A percentile compares a stretch with the other conserved stretches of the same genome.
These are phyloP conservation scores for Temnothorax rugatulus DNA, from an alignment of 2,888 invertebrate genomes.

Conservation along the genomic window DNA sequence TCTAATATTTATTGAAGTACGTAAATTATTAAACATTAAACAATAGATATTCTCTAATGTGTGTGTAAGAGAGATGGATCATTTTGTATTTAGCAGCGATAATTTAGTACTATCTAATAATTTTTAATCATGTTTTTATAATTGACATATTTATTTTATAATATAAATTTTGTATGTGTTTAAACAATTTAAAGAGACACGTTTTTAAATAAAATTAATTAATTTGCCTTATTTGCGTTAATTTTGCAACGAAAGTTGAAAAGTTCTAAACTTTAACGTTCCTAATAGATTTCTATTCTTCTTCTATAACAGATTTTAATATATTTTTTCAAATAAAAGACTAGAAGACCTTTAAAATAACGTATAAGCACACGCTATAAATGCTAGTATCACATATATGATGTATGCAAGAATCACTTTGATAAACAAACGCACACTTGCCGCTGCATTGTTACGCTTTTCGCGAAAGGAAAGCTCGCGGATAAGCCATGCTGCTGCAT, in stretches of 20 bases:
- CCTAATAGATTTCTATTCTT: not conserved
- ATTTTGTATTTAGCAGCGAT: not conserved
- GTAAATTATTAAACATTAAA: not conserved
- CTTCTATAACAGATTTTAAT: not conserved
- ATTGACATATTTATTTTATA: not conserved
- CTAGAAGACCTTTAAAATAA: not conserved
- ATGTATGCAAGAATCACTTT: not conserved
- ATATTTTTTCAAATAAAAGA: not conserved
- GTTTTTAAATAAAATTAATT: not conserved
- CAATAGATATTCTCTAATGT: not conserved
- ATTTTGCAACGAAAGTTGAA: too few relatives aligned
- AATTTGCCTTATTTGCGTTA: not conserved
- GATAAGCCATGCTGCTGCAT: conserved; percentile 14
- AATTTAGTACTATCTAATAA: not conserved
- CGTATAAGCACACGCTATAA: not conserved
- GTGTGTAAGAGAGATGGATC: not conserved
- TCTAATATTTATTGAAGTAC: not conserved
- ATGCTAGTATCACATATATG: not conserved
- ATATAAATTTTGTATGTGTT: not conserved
- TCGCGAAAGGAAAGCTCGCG: conserved; percentile 12
- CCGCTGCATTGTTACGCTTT: conserved; percentile 16
- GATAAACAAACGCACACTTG: conserved; percentile 22
- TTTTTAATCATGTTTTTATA: not conserved
- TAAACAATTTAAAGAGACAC: not conserved
- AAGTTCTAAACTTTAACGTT: not conserved